Percentiles rank a stretch among this genome's conserved stretches.
These are phyloP conservation scores for Hermetia illucens DNA, from an alignment of 1,140 invertebrate genomes.

Conservation along the genomic window DNA sequence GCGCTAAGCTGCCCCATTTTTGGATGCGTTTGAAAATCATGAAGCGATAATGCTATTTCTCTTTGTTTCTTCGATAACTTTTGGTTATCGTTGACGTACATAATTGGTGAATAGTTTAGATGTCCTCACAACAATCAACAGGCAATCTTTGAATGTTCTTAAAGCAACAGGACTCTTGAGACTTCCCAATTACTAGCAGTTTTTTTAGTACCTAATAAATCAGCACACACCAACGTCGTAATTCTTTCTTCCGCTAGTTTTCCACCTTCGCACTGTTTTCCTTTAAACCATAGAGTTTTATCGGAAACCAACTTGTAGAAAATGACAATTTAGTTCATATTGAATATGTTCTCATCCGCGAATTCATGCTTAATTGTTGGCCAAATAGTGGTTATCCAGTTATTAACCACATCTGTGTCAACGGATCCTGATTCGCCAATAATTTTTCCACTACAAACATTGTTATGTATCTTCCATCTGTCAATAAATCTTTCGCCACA, in stretches of 20 bases:
- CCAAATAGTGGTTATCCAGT: no score
- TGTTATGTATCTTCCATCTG: no score
- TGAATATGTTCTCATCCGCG: not conserved
- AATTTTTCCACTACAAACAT: no score
- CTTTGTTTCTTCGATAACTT: no score
- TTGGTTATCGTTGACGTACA: no score
- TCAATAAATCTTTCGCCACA: no score
- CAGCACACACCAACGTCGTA: not conserved
- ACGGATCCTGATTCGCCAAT: no score
- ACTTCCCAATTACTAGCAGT: not conserved
- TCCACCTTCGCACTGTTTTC: not conserved
- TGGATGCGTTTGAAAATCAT: no score
- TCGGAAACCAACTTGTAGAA: not conserved
- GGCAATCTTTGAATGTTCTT: no score
- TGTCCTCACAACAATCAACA: not conserved
- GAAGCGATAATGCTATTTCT: no score
- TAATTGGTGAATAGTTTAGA: not conserved
- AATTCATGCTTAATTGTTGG: not conserved
- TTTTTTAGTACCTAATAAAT: not conserved
- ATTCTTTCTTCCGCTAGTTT: not conserved
- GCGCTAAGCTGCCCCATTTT: no score
- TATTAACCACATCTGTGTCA: no score
- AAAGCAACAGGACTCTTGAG: not conserved
- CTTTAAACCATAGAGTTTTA: not conserved
- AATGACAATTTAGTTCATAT: not conserved